A percentile compares a stretch with the other conserved stretches of the same genome.
phyloP scores from a whole-genome alignment of 2,113 vertebrate genomes.

The Montifringilla adamsi region DNA sequence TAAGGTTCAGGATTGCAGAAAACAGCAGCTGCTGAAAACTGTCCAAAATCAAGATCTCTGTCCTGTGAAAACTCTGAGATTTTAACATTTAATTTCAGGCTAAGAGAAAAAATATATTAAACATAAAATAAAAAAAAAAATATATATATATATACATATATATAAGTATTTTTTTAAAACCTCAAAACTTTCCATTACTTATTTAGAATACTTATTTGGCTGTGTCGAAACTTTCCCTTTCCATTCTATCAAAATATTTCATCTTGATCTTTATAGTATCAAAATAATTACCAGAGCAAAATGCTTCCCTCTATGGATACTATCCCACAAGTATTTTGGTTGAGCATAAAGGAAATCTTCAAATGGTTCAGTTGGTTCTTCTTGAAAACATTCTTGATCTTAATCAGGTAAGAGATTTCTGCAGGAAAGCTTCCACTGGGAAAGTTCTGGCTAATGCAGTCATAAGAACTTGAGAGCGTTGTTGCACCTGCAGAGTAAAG shows the following conservation, averaged over 20 bases:
- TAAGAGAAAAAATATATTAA: neutral
- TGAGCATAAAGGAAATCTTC: neutral
- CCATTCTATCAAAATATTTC: neutral
- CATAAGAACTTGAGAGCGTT: rapidly evolving
- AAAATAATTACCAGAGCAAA: neutral
- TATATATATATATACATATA: too few species aligned
- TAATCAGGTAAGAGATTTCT: neutral
- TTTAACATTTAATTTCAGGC: neutral
- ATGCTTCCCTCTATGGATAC: neutral
- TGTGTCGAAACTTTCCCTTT: neutral
- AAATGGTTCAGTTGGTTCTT: neutral
- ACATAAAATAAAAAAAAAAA: too few species aligned
- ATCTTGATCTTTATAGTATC: neutral
- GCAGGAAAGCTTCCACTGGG: neutral
- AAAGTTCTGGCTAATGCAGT: neutral
- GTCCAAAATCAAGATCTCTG: neutral
- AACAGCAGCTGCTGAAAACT: neutral
- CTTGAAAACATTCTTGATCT: neutral
- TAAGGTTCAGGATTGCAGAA: neutral
- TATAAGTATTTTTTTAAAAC: rapidly evolving
- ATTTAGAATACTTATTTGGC: neutral
- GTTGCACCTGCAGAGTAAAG: rapidly evolving
- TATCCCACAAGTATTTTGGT: neutral
- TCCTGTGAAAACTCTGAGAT: neutral
- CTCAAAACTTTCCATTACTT: neutral